phyloP scores from a whole-genome alignment of 92 coral and sea anemone species.

The Umimayanthus kanabou region DNA sequence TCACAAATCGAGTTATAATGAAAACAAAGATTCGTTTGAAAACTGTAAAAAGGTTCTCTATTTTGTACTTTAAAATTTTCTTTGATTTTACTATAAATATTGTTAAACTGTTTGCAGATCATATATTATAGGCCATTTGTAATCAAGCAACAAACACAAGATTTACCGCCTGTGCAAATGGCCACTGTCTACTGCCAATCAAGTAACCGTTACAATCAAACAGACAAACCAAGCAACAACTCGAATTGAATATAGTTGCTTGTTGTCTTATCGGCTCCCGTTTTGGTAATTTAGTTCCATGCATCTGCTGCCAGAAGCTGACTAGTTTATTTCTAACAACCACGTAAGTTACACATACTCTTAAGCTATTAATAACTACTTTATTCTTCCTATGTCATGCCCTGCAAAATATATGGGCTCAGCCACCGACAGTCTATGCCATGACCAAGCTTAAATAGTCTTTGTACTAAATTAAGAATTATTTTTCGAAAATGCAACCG shows the following conservation, averaged over 20 bases:
- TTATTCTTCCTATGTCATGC: not conserved
- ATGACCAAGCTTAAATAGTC: constrained; percentile 28
- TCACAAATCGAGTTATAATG: not conserved
- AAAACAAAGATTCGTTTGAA: not conserved
- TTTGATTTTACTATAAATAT: not conserved
- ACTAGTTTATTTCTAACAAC: not conserved
- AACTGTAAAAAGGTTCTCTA: not conserved
- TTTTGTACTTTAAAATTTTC: too few relatives aligned
- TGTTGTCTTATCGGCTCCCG: not conserved
- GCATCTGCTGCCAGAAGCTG: constrained; percentile 16
- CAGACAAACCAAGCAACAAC: not conserved
- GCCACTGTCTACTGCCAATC: not conserved
- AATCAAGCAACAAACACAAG: not conserved
- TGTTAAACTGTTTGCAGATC: not conserved
- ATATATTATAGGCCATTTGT: not conserved
- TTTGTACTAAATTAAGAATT: constrained; percentile 33
- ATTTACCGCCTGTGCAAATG: not conserved
- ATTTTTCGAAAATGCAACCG: constrained; percentile 21
- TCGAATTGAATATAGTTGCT: not conserved
- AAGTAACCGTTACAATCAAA: not conserved
- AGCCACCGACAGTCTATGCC: constrained; percentile 29
- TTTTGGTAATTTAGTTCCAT: not conserved
- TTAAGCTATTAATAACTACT: not conserved
- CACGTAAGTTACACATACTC: not conserved
- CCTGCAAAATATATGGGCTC: constrained; percentile 29